A percentile compares a stretch with the other conserved stretches of the same genome.
Evolutionary conservation across 2,888 invertebrate genomes (phyloP).

Genomic region (Coenonympha glycerion): DNA sequence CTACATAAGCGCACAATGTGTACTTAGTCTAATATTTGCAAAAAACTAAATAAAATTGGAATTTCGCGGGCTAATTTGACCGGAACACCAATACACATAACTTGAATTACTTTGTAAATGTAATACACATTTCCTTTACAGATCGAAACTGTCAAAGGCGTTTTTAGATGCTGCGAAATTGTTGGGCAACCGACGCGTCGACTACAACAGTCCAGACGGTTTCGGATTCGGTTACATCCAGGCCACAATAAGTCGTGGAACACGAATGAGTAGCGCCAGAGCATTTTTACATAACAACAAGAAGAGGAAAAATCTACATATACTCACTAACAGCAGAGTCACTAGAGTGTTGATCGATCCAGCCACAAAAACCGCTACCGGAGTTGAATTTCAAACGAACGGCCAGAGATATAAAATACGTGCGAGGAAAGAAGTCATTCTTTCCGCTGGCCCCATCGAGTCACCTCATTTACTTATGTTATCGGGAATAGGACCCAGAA

Average conservation of each 20-base stretch:
- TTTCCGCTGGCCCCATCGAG: conserved; percentile 85
- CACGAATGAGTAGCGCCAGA: conserved; percentile 72
- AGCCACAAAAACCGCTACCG: conserved; percentile 61
- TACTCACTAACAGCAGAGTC: conserved; percentile 72
- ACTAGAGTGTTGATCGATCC: conserved; percentile 77
- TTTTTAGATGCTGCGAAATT: conserved; percentile 79
- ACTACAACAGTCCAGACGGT: conserved; percentile 81
- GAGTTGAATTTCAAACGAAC: conserved; percentile 54
- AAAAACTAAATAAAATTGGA: no score
- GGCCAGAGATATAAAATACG: conserved; percentile 61
- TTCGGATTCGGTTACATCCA: conserved; percentile 76
- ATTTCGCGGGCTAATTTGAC: no score
- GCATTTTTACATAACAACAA: conserved; percentile 76
- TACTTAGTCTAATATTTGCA: no score
- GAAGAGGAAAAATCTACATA: conserved; percentile 74
- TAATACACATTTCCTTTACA: conserved; percentile 30
- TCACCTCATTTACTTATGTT: conserved; percentile 85
- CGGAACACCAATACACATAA: no score
- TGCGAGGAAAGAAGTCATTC: conserved; percentile 73
- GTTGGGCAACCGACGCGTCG: conserved; percentile 79
- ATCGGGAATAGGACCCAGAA: conserved; percentile 79
- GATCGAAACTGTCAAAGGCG: conserved; percentile 76
- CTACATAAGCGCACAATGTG: no score
- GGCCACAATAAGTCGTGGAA: conserved; percentile 66
- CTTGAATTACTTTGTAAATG: no score